Evolutionary conservation across 2,113 vertebrate genomes (phyloP), one percentile per base, ranked within the genome.

Genomic region (Lanius ludovicianus): DNA sequence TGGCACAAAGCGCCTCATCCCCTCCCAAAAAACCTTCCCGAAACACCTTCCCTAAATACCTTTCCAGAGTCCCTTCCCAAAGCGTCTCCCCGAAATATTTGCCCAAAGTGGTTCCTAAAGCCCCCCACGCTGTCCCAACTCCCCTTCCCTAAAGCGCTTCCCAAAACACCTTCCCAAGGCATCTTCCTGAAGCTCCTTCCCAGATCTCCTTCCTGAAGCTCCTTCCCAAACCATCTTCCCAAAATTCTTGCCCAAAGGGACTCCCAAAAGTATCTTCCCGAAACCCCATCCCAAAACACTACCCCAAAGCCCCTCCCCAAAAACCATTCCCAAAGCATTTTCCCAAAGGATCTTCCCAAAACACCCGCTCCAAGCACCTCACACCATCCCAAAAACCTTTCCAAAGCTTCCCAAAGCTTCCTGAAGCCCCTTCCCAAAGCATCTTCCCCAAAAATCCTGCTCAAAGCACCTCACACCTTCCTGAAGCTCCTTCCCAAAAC

Each of bases 61-160:
- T 30, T 18, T 12, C 50, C 31, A 6, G 37, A 47, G 55, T 1
- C 14, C 2, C 39, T 56, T 44, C 52, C 17, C 23, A 8, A 14
- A 15, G 30, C 6, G 16, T 8, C 22, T 14, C 39, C 49, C 49
- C 41, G 8, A 62, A 80, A 37, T 25, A 7, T 39, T 27, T 13
- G 6, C 41, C 39, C 27, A 1, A 23, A 18, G 60, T 10, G 62
- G 25, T 15, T 59, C 42, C 78, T 23, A 3, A 18, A 39, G 50
- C 1, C 5, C 13, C 13, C 39, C 63, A 3, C 0, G 1, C 19
- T 23, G 11, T 14, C 52, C 60, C 21, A 25, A 1, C 3, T 28
- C 10, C 28, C 33, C 13, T 44, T 62, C 24, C 64, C 14, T 2
- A 16, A 15, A 16, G 7, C 21, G 3, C 21, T 46, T 39, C 64